Base-by-base conservation (phyloP, 2,888 invertebrate genomes). In the Xestia ashworthii region DNA sequence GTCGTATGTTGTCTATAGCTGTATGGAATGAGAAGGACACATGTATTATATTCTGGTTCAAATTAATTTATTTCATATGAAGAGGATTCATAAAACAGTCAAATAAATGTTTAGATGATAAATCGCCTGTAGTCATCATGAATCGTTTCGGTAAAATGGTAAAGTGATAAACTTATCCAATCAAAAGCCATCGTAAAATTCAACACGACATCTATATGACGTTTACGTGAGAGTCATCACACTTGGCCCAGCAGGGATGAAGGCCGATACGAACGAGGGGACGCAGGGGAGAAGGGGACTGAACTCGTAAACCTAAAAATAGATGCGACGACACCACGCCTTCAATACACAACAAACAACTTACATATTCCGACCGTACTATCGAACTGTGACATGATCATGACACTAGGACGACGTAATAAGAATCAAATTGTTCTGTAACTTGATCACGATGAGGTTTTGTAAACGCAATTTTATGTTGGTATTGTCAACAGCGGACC, bases 221-320 rank as follows among this genome's bases (percentile, higher is more conserved):
- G 74, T 83, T 84, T 87, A 88, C 88, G 87, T 86, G 87, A 90
- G 86, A 88, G 85, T 78, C 89, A 87, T 89, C 87, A 86, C 87
- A 89, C 84, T 88, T 81, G 79, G 84, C 80, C 78, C 81, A 86
- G 85, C 84, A 86, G 90, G 90, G 91, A 90, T 91, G 90, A 90
- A 89, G 84, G 78, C 78, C 70, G 74, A 78, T 78, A 74, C 67
- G 68, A 71, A 79, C 83, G 81, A 87, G 87, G 92, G 91, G 91
- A 90, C 84, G 86, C 81, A 78, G 90, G 89, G 91, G 90, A 87
- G 84, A 88, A 92, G 94, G 94, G 94, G 93, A 95, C 91, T 93
- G 94, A 95, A 94, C 95, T 92, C 95, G 94, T 96, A 95, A 95
- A 96, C 93, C 93, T 95, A 95, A 94, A 96, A 95, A 96, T 96